Evolutionary conservation across 2,113 vertebrate genomes (phyloP), one percentile per base, ranked within the genome.

Genomic region (Sciurus niger): DNA sequence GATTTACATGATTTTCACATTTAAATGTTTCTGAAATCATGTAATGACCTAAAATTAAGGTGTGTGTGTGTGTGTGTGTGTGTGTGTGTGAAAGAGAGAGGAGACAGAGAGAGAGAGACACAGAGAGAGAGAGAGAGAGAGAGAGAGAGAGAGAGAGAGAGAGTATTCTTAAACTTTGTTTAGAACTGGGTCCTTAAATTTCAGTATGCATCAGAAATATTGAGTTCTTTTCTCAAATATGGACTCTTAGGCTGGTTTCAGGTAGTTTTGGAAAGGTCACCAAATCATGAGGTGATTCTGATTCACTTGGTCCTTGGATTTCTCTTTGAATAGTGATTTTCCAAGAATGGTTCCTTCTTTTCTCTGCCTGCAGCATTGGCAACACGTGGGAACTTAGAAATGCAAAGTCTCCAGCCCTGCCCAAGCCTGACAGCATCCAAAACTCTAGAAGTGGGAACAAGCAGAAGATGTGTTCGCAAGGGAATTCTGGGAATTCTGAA

Each of bases 21-120:
- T 86, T 82, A 60, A 76, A 30, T 97, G 13, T 60, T 94, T 96
- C 43, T 72, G 63, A 70, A 74, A 60, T 92, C n/a, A 77, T 76
- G 28, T 65, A 28, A 43, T 53, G 14, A 79, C n/a, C 32, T 73
- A 46, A 84, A 84, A 84, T 89, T 78, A 80, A 68, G 9, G 16
- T 0, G 16, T 48, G 53, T 24, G 40, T 73, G 24, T 63, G 22
- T 2, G 24, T 68, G 22, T 40, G 6, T 58, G 17, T 34, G 17
- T 1, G 2, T 25, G 43, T 37, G 30, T 16, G 51, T 8, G 9
- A 46, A 8, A 46, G 46, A 46, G 46, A 46, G 46, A 46, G 46
- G 46, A 46, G 46, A 46, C 6, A 46, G 46, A 46, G 46, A 46
- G 46, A 46, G 46, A 46, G 46, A 46, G 46, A n/a, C n/a, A n/a